Conservation (phyloP, 2,888 invertebrate species). For the Ariolimax columbianus region DNA sequence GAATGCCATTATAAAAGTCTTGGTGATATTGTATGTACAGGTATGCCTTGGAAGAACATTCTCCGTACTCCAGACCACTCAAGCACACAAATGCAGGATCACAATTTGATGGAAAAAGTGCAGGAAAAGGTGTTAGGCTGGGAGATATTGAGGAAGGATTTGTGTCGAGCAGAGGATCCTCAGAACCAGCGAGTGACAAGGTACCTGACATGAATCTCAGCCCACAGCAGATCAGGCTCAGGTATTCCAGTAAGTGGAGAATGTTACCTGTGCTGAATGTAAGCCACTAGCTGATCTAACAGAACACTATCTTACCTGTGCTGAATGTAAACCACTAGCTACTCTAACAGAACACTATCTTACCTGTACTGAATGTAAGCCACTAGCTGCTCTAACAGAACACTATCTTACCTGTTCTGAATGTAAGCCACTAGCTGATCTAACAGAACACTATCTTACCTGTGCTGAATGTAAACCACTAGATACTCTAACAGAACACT, state of each 20-base stretch:
- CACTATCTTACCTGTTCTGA: too few relatives aligned
- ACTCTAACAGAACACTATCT: too few relatives aligned
- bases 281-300: too few relatives aligned
- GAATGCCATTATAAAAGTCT: too few relatives aligned
- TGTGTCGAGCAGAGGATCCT: slow-evolving; percentile 6
- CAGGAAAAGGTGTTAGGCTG: background rate
- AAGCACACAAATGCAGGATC: slow-evolving; percentile 64
- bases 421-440: too few relatives aligned
- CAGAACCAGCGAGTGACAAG: slow-evolving; percentile 64
- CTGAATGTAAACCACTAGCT: too few relatives aligned
- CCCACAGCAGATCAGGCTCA: slow-evolving; percentile 66
- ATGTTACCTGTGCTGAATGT: background rate
- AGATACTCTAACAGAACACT: too few relatives aligned
- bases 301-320: too few relatives aligned
- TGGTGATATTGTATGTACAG: slow-evolving; percentile 53
- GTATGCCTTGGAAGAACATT: slow-evolving; percentile 71
- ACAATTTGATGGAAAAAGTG: slow-evolving; percentile 43
- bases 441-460: too few relatives aligned
- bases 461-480: background rate
- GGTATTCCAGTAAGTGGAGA: slow-evolving; percentile 67
- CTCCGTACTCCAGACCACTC: slow-evolving; percentile 70
- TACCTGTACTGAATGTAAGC: background rate
- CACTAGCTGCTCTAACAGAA: too few relatives aligned
- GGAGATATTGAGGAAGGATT: slow-evolving; percentile 60
- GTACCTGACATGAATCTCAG: slow-evolving; percentile 71